These are phyloP conservation scores for Eupristina koningsbergeri DNA, from an alignment of 1,140 invertebrate species.

Conservation along the genomic window DNA sequence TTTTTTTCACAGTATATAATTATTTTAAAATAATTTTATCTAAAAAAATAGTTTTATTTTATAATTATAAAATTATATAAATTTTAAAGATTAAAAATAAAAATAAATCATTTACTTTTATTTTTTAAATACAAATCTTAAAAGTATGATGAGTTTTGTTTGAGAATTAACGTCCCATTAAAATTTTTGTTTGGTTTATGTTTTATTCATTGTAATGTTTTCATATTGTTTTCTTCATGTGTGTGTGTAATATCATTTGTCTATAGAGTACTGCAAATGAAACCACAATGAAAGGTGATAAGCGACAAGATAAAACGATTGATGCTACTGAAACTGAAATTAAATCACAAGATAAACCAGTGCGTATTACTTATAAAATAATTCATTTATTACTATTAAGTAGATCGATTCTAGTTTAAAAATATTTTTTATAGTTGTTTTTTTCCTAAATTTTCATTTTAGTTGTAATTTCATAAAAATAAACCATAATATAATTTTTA, in stretches of 20 bases:
- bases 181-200: neutral
- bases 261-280: conserved; percentile 15
- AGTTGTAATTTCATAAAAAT: neutral
- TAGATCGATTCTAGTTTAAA: conserved; percentile 12
- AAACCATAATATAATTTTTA: neutral
- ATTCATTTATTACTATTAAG: conserved; percentile 3
- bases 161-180: neutral
- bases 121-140: too few species aligned
- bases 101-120: too few species aligned
- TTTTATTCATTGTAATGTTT: conserved; percentile 25
- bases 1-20: too few species aligned
- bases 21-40: neutral
- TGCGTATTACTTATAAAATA: conserved; percentile 51
- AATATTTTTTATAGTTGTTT: neutral
- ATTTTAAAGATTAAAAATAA: too few species aligned
- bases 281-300: neutral
- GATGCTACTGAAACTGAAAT: conserved; percentile 17
- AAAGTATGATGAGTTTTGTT: too few species aligned
- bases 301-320: conserved; percentile 9
- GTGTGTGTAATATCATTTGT: conserved; percentile 11
- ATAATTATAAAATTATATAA: too few species aligned
- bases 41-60: neutral
- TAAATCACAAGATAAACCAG: conserved; percentile 53
- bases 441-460: neutral
- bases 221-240: conserved; percentile 23